Conservation (phyloP, 2,113 vertebrate species). For the Dicaeum eximium region DNA sequence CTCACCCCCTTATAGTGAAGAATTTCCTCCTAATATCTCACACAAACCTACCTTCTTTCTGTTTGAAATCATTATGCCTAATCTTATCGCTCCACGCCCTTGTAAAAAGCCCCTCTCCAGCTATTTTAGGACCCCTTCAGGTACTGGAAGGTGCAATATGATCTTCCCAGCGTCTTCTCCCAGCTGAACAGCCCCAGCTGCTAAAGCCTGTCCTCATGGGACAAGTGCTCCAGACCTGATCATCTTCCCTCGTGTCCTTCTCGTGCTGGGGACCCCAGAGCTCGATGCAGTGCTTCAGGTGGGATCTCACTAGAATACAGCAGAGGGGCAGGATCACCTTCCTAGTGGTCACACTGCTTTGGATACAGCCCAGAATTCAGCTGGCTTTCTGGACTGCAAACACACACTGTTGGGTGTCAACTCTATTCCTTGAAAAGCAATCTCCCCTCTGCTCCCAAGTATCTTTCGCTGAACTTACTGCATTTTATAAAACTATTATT, state of each 20-base stretch:
- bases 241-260: no score
- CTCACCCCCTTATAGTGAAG: neutral
- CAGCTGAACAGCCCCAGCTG: neutral
- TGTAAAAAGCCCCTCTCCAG: neutral
- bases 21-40: neutral
- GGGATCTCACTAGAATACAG: neutral
- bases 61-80: neutral
- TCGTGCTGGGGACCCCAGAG: accelerated
- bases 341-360: no score
- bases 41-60: neutral
- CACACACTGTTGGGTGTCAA: neutral
- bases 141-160: neutral
- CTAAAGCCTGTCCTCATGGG: neutral
- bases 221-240: neutral
- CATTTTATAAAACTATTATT: neutral
- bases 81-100: no score
- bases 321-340: neutral
- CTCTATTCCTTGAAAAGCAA: neutral
- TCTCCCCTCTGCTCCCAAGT: neutral
- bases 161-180: neutral
- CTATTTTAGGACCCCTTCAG: neutral
- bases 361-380: neutral
- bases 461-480: neutral
- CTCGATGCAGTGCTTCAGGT: neutral
- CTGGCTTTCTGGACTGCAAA: neutral